Evolutionary conservation across 2,888 invertebrate genomes (phyloP).

Genomic region (Linnaemya vulpina): DNA sequence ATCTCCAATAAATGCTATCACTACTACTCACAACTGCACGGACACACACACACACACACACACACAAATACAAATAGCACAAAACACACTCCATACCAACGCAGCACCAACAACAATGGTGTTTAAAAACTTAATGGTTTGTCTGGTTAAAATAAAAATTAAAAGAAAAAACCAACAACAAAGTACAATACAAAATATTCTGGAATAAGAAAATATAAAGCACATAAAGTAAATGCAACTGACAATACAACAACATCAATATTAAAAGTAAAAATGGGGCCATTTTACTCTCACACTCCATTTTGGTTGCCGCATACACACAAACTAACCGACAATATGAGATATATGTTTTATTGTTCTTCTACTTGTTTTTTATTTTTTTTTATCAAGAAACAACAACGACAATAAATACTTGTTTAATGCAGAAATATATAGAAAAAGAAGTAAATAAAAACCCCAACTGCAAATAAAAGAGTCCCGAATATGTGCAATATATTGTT

Average conservation of each 20-base stretch:
- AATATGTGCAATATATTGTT: slow-evolving; percentile 48
- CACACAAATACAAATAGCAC: too few relatives aligned
- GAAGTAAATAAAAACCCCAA: slow-evolving; percentile 23
- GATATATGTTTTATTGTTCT: slow-evolving; percentile 46
- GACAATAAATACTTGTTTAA: slow-evolving; percentile 47
- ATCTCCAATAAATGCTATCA: slow-evolving; percentile 58
- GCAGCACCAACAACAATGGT: slow-evolving; percentile 6
- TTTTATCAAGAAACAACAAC: slow-evolving; percentile 16
- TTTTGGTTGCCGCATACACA: slow-evolving; percentile 7
- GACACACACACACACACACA: neutral
- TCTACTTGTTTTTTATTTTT: slow-evolving; percentile 4
- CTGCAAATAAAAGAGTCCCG: slow-evolving; percentile 44
- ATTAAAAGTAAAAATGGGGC: slow-evolving; percentile 30
- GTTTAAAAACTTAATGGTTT: slow-evolving; percentile 60
- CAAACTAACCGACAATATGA: slow-evolving; percentile 33
- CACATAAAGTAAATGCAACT: slow-evolving; percentile 60
- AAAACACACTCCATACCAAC: neutral
- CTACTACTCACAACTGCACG: slow-evolving; percentile 31
- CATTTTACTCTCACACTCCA: slow-evolving; percentile 45
- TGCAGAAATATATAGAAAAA: slow-evolving; percentile 25
- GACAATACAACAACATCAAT: slow-evolving; percentile 33
- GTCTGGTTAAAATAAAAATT: slow-evolving; percentile 62
- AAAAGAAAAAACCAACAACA: slow-evolving; percentile 48
- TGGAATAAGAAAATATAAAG: slow-evolving; percentile 25
- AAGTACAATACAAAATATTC: slow-evolving; percentile 26